Evolutionary conservation across 64 coral and sea anemone genomes (phyloP).

Genomic region (Actinia tenebrosa): DNA sequence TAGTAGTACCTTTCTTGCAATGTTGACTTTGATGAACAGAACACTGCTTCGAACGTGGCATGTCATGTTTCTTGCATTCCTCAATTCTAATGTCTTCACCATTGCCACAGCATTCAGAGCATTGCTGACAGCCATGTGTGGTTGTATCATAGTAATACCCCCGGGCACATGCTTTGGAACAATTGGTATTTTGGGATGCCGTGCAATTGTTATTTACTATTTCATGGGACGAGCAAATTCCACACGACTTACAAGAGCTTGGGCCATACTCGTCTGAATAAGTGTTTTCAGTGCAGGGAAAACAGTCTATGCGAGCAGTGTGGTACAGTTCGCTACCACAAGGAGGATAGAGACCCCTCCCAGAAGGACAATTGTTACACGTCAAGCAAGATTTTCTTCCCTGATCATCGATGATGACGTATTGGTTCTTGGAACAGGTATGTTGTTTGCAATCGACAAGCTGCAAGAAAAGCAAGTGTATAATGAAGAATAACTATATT

Average conservation of each 20-base stretch:
- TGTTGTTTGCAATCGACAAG: neutral
- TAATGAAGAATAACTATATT: too few relatives aligned
- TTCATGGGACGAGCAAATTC: neutral
- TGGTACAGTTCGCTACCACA: neutral
- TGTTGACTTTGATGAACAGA: neutral
- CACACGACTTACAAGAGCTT: neutral
- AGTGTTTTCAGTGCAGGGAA: neutral
- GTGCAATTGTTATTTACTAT: neutral
- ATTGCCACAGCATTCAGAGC: neutral
- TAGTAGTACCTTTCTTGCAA: neutral
- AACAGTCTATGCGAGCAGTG: neutral
- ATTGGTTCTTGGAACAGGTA: neutral
- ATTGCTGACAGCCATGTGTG: neutral
- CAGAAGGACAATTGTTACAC: neutral
- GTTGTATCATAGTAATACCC: neutral
- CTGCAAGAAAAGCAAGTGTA: neutral
- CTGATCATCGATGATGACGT: neutral
- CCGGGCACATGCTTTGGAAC: neutral
- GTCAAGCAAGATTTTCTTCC: neutral
- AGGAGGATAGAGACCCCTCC: neutral
- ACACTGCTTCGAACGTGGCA: neutral
- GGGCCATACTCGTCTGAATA: constrained; percentile 12
- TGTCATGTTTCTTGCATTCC: neutral
- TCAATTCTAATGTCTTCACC: neutral
- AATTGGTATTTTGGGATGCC: neutral